A percentile compares a stretch with the other conserved stretches of the same genome.
phyloP scores from a whole-genome alignment of 2,797 vertebrate species.

The Uromys caudimaculatus region DNA sequence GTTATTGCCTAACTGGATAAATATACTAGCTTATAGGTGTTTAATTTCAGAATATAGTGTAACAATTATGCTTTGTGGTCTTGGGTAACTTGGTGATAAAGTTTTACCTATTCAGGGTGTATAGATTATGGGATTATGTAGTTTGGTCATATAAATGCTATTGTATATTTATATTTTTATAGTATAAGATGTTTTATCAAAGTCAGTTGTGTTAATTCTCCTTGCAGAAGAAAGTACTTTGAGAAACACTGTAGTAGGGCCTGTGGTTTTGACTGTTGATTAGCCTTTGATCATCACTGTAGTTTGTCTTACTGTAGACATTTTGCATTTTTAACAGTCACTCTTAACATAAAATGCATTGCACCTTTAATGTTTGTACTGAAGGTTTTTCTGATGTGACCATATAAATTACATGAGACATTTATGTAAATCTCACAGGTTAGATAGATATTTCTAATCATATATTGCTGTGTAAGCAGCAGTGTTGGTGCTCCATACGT shows the following conservation, averaged over 20 bases:
- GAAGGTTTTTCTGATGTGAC: constrained; percentile 72
- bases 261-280: constrained; percentile 63
- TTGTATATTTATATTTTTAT: constrained; percentile 70
- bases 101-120: constrained; percentile 69
- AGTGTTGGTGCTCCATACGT: constrained; percentile 68
- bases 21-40: constrained; percentile 69
- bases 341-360: constrained; percentile 90
- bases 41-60: constrained; percentile 72
- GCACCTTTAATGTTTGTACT: constrained; percentile 90
- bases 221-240: constrained; percentile 76
- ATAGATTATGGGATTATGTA: constrained; percentile 73
- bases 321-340: constrained; percentile 78
- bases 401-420: constrained; percentile 71
- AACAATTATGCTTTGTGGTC: constrained; percentile 71
- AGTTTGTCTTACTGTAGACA: constrained; percentile 69
- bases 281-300: constrained; percentile 49
- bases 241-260: constrained; percentile 63
- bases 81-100: constrained; percentile 70
- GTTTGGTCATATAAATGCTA: constrained; percentile 73
- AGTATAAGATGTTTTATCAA: constrained; percentile 70
- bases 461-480: constrained; percentile 69
- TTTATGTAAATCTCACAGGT: constrained; percentile 69
- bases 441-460: constrained; percentile 68
- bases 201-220: constrained; percentile 75
- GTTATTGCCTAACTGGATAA: constrained; percentile 75